phyloP scores from a whole-genome alignment of 2,113 vertebrate genomes.

The Gobio gobio region DNA sequence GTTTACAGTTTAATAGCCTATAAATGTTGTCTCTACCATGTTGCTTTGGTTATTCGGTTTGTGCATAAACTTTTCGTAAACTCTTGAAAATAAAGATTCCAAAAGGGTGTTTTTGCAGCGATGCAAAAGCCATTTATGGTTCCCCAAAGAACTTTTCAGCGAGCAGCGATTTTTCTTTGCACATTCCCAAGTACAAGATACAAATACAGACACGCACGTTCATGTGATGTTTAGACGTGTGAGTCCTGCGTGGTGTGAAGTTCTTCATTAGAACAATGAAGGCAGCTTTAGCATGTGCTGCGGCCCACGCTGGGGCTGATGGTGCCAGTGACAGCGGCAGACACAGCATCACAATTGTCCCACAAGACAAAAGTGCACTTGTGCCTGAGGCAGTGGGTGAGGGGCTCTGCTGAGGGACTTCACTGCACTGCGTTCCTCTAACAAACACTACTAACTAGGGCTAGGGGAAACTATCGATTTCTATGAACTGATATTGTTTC shows the following conservation, averaged over 20 bases:
- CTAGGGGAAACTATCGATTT: too few species aligned
- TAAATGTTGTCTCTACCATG: too few species aligned
- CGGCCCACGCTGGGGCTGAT: conserved; percentile 78
- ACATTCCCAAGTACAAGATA: neutral
- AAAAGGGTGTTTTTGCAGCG: too few species aligned
- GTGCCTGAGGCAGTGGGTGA: conserved; percentile 71
- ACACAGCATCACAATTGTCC: conserved; percentile 89
- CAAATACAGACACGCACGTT: neutral
- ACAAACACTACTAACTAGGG: neutral
- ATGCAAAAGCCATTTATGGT: too few species aligned
- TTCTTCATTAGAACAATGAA: conserved; percentile 48
- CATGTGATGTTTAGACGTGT: neutral
- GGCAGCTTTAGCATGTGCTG: conserved; percentile 63
- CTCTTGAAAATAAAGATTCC: too few species aligned
- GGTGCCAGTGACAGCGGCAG: conserved; percentile 79
- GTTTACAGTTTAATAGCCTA: too few species aligned
- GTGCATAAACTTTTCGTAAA: too few species aligned
- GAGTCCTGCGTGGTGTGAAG: conserved; percentile 14
- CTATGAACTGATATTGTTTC: too few species aligned
- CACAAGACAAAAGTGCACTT: conserved; percentile 81
- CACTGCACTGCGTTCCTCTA: neutral
- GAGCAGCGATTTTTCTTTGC: too few species aligned
- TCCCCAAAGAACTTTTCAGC: too few species aligned
- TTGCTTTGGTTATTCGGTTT: too few species aligned
- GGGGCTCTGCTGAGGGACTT: conserved; percentile 49